Evolutionary conservation across 2,888 invertebrate species (phyloP).

Genomic region (Sisyra terminalis): DNA sequence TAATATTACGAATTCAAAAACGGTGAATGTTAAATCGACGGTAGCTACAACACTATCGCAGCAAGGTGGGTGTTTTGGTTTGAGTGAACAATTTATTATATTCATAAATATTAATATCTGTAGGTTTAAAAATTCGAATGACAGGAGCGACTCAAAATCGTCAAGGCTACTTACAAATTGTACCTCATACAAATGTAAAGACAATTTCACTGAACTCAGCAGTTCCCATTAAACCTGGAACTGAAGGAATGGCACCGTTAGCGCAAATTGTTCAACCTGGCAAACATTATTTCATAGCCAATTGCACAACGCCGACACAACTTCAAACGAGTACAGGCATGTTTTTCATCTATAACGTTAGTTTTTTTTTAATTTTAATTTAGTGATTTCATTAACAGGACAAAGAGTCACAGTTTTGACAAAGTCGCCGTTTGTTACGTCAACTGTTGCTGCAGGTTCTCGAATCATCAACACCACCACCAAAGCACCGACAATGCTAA

Average conservation of each 20-base stretch:
- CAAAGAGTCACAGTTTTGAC: conserved; percentile 40
- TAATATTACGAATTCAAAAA: conserved; percentile 13
- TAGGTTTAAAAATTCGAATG: conserved; percentile 17
- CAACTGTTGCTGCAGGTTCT: conserved; percentile 18
- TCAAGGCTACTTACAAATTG: conserved; percentile 33
- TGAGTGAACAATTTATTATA: too few relatives aligned
- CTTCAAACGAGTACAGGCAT: conserved; percentile 20
- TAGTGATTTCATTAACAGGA: conserved; percentile 33
- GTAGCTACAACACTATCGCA: too few relatives aligned
- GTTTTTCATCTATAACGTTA: neutral
- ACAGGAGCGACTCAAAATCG: conserved; percentile 25
- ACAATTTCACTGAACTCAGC: conserved; percentile 20
- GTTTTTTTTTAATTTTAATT: conserved; percentile 14
- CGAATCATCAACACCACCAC: conserved; percentile 1
- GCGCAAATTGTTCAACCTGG: conserved; percentile 52
- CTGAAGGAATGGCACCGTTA: neutral
- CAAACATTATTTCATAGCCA: conserved; percentile 47
- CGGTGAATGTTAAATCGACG: too few relatives aligned
- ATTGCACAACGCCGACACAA: conserved; percentile 25
- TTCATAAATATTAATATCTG: too few relatives aligned
- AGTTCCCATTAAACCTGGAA: neutral
- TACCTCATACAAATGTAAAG: conserved; percentile 37
- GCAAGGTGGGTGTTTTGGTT: too few relatives aligned
- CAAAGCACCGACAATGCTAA: conserved; percentile 1
- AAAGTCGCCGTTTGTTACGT: conserved; percentile 29